Evolutionary conservation across 1,140 invertebrate species (phyloP), one percentile per base, ranked within the genome.

Genomic region (Drosophila parabipectinata): DNA sequence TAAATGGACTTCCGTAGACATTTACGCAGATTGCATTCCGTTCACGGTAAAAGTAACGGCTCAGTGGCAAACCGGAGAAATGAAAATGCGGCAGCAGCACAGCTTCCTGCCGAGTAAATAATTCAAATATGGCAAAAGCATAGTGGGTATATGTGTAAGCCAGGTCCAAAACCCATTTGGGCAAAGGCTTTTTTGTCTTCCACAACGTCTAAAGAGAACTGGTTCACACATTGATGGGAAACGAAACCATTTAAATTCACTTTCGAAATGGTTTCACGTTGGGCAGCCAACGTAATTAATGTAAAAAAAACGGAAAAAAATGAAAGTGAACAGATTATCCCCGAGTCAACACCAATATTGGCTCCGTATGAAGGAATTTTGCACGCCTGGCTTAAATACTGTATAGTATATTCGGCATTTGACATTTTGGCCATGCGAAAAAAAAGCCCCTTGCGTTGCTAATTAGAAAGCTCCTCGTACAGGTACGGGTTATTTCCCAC

Each of bases 1-100:
- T 58, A 45, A 39, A 52, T 64, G 62, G 48, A 81, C 74, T 85
- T 85, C 82, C 82, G 83, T 69, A 45, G 61, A 8, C 50, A 48
- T 63, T 84, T 87, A 81, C 54, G 51, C 57, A 81, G 79, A 78
- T 87, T 79, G 24, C 39, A 10, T 15, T 15, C 15, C 30, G 26
- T 47, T 32, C 39, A 30, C 26, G 57, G 59, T 69, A 58, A 78
- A 78, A 66, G 60, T 54, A 53, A 26, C 58, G 51, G 41, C 41
- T n/a, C 18, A 53, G 45, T 71, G 30, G 52, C 15, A 54, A 59
- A 71, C 67, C 57, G 41, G 45, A 44, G 34, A 48, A 61, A 71
- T 51, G 41, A 78, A 78, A 78, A 45, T 66, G 30, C 7, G 26
- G 9, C 14, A 44, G 26, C 18, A 18, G 26, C 18, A 26, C 21